phyloP scores from a whole-genome alignment of 2,797 vertebrate species.

The Peromyscus aztecus region DNA sequence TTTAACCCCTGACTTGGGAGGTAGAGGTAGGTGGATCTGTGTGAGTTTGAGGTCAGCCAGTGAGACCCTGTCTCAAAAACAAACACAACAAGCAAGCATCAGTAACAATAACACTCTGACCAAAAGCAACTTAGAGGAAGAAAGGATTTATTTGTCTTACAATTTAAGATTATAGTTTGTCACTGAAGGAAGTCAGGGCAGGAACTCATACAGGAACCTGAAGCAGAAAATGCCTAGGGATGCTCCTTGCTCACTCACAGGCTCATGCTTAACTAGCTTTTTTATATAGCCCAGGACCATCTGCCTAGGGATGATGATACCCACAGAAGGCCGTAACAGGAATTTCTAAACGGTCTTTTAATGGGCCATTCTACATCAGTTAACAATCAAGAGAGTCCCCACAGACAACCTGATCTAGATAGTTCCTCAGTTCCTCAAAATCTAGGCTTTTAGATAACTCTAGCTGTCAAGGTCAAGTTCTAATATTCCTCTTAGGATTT shows the following conservation, averaged over 20 bases:
- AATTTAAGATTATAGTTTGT: neutral
- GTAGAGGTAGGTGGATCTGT: neutral
- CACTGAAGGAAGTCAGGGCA: neutral
- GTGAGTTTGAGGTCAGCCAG: neutral
- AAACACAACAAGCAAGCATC: neutral
- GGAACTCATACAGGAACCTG: neutral
- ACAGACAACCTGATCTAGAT: neutral
- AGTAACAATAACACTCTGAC: too few relatives aligned
- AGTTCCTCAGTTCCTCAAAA: neutral
- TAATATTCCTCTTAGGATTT: neutral
- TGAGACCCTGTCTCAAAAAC: neutral
- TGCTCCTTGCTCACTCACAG: neutral
- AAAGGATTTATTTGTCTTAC: neutral
- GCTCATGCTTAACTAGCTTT: neutral
- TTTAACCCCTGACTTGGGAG: neutral
- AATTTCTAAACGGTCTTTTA: too few relatives aligned
- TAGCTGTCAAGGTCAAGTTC: neutral
- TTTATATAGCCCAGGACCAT: neutral
- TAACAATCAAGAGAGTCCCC: neutral
- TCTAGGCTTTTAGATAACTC: neutral
- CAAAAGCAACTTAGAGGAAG: neutral
- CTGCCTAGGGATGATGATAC: neutral
- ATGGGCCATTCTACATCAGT: neutral
- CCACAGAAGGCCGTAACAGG: neutral
- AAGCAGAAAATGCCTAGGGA: neutral